phyloP scores from a whole-genome alignment of 2,113 vertebrate species.

The Shinisaurus crocodilurus region DNA sequence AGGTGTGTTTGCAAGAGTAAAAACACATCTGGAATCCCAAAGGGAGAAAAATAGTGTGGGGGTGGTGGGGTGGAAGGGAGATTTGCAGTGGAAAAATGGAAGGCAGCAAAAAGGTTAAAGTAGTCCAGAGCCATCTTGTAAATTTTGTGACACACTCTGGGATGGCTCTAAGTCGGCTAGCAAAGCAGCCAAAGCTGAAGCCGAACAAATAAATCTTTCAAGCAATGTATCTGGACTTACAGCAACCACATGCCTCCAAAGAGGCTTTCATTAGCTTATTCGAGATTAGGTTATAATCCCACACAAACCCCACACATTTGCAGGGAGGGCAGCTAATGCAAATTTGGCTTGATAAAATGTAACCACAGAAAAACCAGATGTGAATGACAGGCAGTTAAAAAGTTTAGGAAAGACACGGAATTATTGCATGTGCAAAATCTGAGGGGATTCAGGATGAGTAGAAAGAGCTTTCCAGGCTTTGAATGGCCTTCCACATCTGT shows the following conservation, averaged over 20 bases:
- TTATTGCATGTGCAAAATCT: neutral
- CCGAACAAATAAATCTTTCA: conserved; percentile 23
- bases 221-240: conserved; percentile 24
- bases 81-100: neutral
- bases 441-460: neutral
- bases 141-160: conserved; percentile 16
- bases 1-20: neutral
- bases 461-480: too few relatives aligned
- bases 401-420: neutral
- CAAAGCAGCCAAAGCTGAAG: neutral
- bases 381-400: neutral
- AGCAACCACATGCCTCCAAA: conserved; percentile 42
- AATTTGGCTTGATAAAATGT: neutral
- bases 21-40: neutral
- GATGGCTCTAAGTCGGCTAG: conserved; percentile 5
- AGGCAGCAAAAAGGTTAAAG: too few relatives aligned
- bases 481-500: neutral
- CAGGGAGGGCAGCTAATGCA: conserved; percentile 9
- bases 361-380: neutral
- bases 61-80: too few relatives aligned
- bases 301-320: conserved; percentile 40
- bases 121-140: neutral
- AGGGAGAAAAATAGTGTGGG: neutral
- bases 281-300: conserved; percentile 64
- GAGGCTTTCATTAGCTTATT: conserved; percentile 67